These are phyloP conservation scores for Aphelinus atriplicis DNA, from an alignment of 1,140 invertebrate genomes.

Conservation along the genomic window DNA sequence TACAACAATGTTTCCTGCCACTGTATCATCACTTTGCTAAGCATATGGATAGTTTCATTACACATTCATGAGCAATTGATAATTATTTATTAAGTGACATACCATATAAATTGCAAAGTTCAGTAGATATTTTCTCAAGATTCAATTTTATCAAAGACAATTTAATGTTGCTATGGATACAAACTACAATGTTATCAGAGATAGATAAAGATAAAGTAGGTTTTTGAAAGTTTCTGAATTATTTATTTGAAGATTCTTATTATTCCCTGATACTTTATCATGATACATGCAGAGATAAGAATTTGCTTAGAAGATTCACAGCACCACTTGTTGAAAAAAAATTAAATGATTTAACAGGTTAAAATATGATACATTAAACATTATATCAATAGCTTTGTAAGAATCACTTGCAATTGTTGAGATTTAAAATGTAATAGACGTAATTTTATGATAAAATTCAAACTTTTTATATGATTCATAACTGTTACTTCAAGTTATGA, in stretches of 20 bases:
- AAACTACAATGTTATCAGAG: constrained; percentile 19
- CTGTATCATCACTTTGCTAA: neutral
- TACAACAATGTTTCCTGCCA: neutral
- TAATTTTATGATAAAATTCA: too few relatives aligned
- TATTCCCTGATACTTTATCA: constrained; percentile 11
- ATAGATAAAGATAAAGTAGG: constrained; percentile 18
- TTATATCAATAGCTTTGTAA: too few relatives aligned
- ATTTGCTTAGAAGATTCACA: neutral
- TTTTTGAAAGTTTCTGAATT: constrained; percentile 11
- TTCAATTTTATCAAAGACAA: constrained; percentile 21
- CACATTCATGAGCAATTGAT: neutral
- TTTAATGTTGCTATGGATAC: constrained; percentile 10
- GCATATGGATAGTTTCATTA: neutral
- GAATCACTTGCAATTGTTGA: too few relatives aligned
- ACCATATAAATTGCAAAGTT: neutral
- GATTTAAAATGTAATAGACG: too few relatives aligned
- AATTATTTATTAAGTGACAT: neutral
- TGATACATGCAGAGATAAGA: constrained; percentile 26
- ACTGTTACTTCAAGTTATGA: constrained; percentile 8
- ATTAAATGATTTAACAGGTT: too few relatives aligned
- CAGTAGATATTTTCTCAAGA: neutral
- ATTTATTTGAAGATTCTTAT: constrained; percentile 18
- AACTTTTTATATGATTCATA: neutral
- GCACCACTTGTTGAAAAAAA: too few relatives aligned
- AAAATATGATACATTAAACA: too few relatives aligned